phyloP scores from a whole-genome alignment of 2,888 invertebrate genomes.

The Andrena dorsata region DNA sequence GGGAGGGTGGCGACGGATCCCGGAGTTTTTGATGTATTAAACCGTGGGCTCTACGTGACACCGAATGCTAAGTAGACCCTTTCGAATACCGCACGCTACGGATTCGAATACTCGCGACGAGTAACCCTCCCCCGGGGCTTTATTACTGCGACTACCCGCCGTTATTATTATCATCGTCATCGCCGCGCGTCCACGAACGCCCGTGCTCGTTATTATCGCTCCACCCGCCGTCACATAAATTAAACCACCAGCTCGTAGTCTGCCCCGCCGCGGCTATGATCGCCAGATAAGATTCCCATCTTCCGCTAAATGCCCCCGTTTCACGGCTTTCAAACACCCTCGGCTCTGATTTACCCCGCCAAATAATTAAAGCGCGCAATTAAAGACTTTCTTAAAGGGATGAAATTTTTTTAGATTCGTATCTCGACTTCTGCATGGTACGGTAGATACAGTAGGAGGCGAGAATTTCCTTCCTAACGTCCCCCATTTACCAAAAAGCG shows the following conservation, averaged over 20 bases:
- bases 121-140: slow-evolving; percentile 49
- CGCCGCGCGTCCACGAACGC: slow-evolving; percentile 15
- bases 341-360: no score
- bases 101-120: slow-evolving; percentile 65
- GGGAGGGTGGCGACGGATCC: slow-evolving; percentile 66
- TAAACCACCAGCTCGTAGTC: slow-evolving; percentile 66
- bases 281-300: slow-evolving; percentile 67
- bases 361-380: no score
- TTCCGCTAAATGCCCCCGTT: slow-evolving; percentile 48
- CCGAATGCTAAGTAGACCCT: slow-evolving; percentile 84
- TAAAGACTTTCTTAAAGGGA: no score
- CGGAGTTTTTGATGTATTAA: slow-evolving; percentile 84
- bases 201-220: slow-evolving; percentile 57
- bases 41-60: slow-evolving; percentile 84
- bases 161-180: slow-evolving; percentile 61
- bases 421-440: not conserved
- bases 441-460: no score
- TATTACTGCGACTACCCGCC: slow-evolving; percentile 47
- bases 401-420: not conserved
- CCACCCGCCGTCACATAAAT: slow-evolving; percentile 71
- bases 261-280: slow-evolving; percentile 59
- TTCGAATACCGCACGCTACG: slow-evolving; percentile 78
- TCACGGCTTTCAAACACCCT: not conserved
- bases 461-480: not conserved
- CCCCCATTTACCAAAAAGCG: not conserved